Conservation (phyloP, 2,113 vertebrate genomes). For the Chauna torquata region DNA sequence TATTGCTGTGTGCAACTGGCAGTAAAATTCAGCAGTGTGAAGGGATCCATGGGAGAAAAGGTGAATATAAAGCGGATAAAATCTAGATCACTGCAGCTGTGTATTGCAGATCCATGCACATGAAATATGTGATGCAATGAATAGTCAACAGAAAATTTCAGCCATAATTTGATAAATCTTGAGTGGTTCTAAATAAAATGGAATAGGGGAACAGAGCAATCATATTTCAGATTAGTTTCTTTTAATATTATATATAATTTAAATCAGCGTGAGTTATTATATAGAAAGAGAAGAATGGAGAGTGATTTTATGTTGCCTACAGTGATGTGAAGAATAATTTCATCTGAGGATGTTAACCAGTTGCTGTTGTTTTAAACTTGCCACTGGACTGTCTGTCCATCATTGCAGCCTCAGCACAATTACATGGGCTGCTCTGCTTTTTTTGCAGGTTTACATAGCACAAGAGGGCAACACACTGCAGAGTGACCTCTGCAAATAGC, state of each 20-base stretch:
- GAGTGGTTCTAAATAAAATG: not conserved
- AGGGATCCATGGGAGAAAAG: not conserved
- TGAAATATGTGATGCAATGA: not conserved
- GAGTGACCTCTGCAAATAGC: not conserved
- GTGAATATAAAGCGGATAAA: not conserved
- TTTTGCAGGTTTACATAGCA: not conserved
- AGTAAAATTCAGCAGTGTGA: not conserved
- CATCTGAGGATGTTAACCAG: fast-evolving
- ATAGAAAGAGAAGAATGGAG: not conserved
- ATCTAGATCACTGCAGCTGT: not conserved
- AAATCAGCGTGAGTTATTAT: not conserved
- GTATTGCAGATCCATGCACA: not conserved
- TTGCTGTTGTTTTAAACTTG: not conserved
- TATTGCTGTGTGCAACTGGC: not conserved
- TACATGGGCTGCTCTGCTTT: not conserved
- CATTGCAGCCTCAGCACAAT: not conserved
- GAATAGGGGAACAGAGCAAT: not conserved
- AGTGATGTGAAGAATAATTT: not conserved
- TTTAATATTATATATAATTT: not conserved
- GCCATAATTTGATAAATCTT: not conserved
- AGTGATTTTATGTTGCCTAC: not conserved
- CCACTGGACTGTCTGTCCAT: not conserved
- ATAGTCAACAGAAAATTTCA: not conserved
- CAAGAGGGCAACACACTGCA: not conserved
- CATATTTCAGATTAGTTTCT: not conserved